Evolutionary conservation across 2,113 vertebrate species (phyloP).

Genomic region (Pedionomus torquatus): DNA sequence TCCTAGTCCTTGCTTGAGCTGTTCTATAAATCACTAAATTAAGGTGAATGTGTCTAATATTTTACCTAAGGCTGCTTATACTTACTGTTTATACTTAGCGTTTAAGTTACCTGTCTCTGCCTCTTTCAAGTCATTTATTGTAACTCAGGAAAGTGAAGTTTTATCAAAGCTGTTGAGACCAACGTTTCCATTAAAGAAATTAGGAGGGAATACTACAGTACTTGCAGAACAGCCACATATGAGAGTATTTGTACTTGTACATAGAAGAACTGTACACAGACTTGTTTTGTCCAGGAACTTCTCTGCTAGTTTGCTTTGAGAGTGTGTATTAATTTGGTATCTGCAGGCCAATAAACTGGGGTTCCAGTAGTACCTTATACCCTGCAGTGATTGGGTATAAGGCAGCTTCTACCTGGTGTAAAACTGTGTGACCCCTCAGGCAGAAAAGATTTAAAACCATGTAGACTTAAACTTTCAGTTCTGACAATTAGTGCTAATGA

Average conservation of each 20-base stretch:
- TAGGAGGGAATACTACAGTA: neutral
- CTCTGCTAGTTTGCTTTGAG: neutral
- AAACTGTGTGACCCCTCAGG: neutral
- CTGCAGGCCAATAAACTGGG: neutral
- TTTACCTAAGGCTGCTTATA: neutral
- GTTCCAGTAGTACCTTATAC: fast-evolving
- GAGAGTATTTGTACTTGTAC: neutral
- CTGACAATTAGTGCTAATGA: neutral
- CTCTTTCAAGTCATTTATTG: neutral
- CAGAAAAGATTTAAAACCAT: neutral
- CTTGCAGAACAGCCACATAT: neutral
- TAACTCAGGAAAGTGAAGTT: neutral
- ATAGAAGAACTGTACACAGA: neutral
- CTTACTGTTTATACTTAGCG: neutral
- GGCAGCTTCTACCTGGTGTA: neutral
- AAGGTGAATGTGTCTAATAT: neutral
- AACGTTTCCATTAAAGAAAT: neutral
- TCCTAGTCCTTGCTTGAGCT: neutral
- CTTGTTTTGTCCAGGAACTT: neutral
- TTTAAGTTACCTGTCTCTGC: neutral
- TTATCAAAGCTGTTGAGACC: neutral
- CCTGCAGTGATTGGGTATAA: neutral
- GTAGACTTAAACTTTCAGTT: neutral
- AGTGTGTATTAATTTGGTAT: neutral
- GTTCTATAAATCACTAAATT: neutral